A percentile compares a stretch with the other conserved stretches of the same genome.
phyloP scores from a whole-genome alignment of 2,888 invertebrate species.

The Heliconius erato region DNA sequence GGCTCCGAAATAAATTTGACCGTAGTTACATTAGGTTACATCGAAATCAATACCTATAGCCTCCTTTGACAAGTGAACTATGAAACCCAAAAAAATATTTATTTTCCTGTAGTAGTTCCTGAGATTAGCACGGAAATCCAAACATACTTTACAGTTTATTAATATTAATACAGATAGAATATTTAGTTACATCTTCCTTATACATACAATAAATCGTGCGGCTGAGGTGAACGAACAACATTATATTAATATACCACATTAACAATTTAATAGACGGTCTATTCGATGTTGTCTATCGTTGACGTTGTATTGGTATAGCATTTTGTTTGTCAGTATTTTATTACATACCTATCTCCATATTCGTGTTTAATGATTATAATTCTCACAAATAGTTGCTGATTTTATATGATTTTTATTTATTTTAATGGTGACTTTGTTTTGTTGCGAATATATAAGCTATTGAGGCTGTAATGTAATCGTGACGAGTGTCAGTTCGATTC shows the following conservation, averaged over 20 bases:
- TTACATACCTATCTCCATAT: not conserved
- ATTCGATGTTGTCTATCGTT: conserved; percentile 1
- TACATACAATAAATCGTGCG: conserved; percentile 29
- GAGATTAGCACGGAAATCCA: too few relatives aligned
- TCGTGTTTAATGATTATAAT: not conserved
- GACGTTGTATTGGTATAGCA: conserved; percentile 9
- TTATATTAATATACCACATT: conserved; percentile 36
- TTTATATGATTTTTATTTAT: conserved; percentile 15
- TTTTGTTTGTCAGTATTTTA: conserved; percentile 21
- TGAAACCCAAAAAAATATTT: too few relatives aligned
- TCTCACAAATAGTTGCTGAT: not conserved
- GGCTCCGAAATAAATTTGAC: too few relatives aligned
- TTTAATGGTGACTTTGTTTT: not conserved
- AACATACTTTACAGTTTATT: too few relatives aligned
- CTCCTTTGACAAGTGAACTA: too few relatives aligned
- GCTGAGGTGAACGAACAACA: conserved; percentile 46
- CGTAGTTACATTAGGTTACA: too few relatives aligned
- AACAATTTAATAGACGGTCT: conserved; percentile 35
- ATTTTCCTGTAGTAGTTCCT: too few relatives aligned
- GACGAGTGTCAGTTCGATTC: too few relatives aligned
- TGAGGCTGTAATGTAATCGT: too few relatives aligned
- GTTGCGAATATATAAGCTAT: not conserved
- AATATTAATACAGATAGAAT: not conserved
- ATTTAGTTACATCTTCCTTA: conserved; percentile 36
- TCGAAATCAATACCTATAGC: too few relatives aligned